Conservation (phyloP, 2,113 vertebrate species). For the Taxidea taxus region DNA sequence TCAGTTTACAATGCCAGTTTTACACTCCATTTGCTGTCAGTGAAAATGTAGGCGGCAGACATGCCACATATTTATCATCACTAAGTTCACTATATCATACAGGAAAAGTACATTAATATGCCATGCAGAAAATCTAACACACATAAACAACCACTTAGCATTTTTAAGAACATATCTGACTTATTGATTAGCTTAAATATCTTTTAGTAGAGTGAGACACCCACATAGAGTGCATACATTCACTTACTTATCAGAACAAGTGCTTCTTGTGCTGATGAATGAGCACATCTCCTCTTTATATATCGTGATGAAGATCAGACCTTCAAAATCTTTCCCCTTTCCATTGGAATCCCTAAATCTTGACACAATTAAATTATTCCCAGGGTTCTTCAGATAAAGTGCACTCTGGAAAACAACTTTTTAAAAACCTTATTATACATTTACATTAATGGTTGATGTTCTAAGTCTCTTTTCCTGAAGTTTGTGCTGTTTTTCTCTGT, state of each 20-base stretch:
- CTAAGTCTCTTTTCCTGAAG: not conserved
- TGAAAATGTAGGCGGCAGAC: constrained; percentile 39
- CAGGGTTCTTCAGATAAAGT: constrained; percentile 45
- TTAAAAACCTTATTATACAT: not conserved
- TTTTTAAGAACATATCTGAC: constrained; percentile 66
- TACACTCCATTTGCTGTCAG: constrained; percentile 55
- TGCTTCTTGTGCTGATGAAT: constrained; percentile 44
- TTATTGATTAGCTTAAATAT: constrained; percentile 57
- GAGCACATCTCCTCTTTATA: not conserved
- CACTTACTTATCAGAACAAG: constrained; percentile 14
- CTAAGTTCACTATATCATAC: constrained; percentile 24
- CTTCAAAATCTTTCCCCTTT: constrained; percentile 2
- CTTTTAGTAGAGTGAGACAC: not conserved
- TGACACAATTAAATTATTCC: constrained; percentile 25
- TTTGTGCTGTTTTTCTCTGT: not conserved
- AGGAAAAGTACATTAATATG: constrained; percentile 48
- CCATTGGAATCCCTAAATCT: constrained; percentile 20
- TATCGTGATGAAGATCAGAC: not conserved
- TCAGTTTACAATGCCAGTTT: constrained; percentile 37
- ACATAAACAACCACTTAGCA: constrained; percentile 66
- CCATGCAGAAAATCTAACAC: constrained; percentile 41
- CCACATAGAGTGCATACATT: not conserved
- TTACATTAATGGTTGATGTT: not conserved
- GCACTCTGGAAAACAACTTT: constrained; percentile 7
- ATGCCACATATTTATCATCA: constrained; percentile 37